Evolutionary conservation across 2,797 vertebrate species (phyloP).

Genomic region (Parambassis ranga): DNA sequence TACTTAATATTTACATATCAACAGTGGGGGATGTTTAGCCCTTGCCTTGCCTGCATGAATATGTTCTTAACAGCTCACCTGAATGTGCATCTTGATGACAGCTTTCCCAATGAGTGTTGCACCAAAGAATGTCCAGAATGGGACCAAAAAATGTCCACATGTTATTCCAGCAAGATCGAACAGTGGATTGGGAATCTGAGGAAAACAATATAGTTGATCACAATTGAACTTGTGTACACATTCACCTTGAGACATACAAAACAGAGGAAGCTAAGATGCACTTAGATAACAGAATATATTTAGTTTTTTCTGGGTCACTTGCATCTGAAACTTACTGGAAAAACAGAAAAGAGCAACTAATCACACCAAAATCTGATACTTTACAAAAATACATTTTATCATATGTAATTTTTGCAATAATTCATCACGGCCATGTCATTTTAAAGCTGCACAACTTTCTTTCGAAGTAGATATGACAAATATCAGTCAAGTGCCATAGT

Average conservation of each 20-base stretch:
- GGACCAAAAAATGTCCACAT: conserved; percentile 88
- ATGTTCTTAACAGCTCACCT: conserved; percentile 88
- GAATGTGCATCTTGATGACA: conserved; percentile 90
- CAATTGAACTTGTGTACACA: neutral
- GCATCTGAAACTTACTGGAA: neutral
- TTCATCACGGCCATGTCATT: too few relatives aligned
- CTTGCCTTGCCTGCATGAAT: too few relatives aligned
- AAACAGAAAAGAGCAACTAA: neutral
- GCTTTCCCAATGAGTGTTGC: conserved; percentile 88
- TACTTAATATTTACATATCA: neutral
- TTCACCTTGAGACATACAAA: neutral
- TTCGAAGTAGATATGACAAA: too few relatives aligned
- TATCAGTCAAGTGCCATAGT: too few relatives aligned
- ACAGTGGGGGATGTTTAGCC: too few relatives aligned
- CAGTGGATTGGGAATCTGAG: conserved; percentile 88
- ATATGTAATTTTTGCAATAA: too few relatives aligned
- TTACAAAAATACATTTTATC: neutral
- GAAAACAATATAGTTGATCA: neutral
- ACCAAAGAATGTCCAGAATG: conserved; percentile 92
- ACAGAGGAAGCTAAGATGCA: neutral
- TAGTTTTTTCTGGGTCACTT: neutral
- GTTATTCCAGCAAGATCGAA: conserved; percentile 92
- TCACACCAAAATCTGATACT: neutral
- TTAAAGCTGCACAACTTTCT: neutral
- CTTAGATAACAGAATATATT: neutral